Base-by-base conservation (phyloP, 1,140 invertebrate species). In the Trichonephila inaurata region DNA sequence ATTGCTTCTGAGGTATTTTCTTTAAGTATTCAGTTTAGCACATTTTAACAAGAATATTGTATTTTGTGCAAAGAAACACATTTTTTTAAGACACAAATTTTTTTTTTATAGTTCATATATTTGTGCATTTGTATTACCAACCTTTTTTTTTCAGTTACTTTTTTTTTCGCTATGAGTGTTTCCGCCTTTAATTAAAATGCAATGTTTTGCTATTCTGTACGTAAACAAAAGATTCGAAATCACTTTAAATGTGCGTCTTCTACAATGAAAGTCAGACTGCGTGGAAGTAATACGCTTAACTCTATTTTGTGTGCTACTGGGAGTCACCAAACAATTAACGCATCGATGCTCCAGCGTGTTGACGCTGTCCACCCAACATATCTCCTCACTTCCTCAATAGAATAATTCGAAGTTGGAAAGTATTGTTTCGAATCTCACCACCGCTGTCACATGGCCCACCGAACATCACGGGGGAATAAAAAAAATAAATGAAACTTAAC, bases 391-490 rank as follows among this genome's bases (percentile, higher is more conserved):
- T 66, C 86, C 51, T 85, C 51, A 19, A 85, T 61, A 58, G 58
- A 58, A 85, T 85, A 60, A 51, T 60, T 51, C 21, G 51, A 60
- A 60, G 24, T 58, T 51, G 44, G 44, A 85, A 60, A 61, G 83
- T 61, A 58, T 88, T 88, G 86, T 88, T 28, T 40, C 28, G 33
- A 88, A 88, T 88, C 60, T 40, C 62, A 24, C 58, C 86, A 88
- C 62, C 58, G 61, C 58, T 66, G 60, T 64, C 86, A 66, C 86
- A 64, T 88, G 60, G 62, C 28, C 62, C 86, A 58, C 62, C 60
- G 60, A 88, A 44, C 86, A 66, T 40, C 12, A 18, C 24, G 40
- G 64, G 5, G 4, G 24, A 60, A 85, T 40, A 2, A 40, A 40
- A 40, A 40, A 40, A 40, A 85, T 24, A 60, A 85, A 40, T 10